A percentile compares a stretch with the other conserved stretches of the same genome.
Evolutionary conservation across 2,888 invertebrate genomes (phyloP).

Genomic region (Biston stratarius): DNA sequence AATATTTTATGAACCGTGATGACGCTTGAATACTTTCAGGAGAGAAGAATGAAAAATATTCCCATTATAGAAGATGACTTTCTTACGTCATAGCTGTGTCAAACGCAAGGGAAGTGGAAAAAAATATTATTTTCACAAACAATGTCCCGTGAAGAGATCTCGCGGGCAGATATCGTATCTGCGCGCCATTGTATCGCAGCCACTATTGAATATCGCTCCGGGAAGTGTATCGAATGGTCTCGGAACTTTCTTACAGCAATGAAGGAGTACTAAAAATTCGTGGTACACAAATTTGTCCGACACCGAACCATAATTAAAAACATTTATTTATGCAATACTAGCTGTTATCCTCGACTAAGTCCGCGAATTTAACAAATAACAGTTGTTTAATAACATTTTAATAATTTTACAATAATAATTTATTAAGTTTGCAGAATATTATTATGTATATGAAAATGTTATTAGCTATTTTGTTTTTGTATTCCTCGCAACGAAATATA

Average conservation of each 20-base stretch:
- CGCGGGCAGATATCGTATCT: constrained; percentile 35
- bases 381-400: no score
- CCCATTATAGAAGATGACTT: neutral
- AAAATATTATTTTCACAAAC: constrained; percentile 42
- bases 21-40: neutral
- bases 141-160: constrained; percentile 34
- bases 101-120: constrained; percentile 28
- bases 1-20: neutral
- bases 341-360: no score
- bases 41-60: neutral
- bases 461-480: no score
- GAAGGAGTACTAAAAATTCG: no score
- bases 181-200: constrained; percentile 31
- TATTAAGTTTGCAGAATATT: no score
- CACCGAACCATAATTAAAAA: no score
- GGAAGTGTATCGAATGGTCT: constrained; percentile 18
- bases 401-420: no score
- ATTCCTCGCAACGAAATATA: no score
- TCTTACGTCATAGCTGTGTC: neutral
- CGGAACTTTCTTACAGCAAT: neutral
- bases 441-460: no score
- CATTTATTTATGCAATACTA: no score
- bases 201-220: constrained; percentile 33
- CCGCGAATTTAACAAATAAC: no score
- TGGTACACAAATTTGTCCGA: no score